A percentile compares a stretch with the other conserved stretches of the same genome.
phyloP scores from a whole-genome alignment of 2,113 vertebrate species.

The Morone saxatilis region DNA sequence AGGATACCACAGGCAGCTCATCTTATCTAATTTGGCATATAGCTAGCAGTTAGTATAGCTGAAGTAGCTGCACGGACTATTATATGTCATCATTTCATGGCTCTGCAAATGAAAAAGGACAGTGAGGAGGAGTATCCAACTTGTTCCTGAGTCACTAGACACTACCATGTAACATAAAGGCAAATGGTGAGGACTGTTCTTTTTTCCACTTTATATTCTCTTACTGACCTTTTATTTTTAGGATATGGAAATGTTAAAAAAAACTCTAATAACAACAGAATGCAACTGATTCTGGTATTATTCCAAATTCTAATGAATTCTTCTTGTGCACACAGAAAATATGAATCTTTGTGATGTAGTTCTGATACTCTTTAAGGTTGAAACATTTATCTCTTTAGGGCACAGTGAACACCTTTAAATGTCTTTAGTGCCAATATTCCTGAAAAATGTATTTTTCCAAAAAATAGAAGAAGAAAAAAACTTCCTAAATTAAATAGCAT shows the following conservation, averaged over 20 bases:
- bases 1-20: conserved; percentile 65
- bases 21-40: conserved; percentile 55
- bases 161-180: conserved; percentile 22
- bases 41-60: conserved; percentile 51
- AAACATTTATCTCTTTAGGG: too few species aligned
- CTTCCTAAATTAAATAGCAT: neutral
- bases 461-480: neutral
- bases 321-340: neutral
- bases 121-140: conserved; percentile 48
- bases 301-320: neutral
- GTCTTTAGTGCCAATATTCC: too few species aligned
- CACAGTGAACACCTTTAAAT: neutral
- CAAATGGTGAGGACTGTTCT: conserved; percentile 5
- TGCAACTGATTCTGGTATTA: neutral
- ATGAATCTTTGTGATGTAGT: neutral
- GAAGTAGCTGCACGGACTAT: conserved; percentile 47
- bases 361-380: neutral
- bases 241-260: conserved; percentile 47
- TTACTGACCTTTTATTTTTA: conserved; percentile 60
- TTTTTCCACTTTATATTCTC: conserved; percentile 11
- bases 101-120: conserved; percentile 56
- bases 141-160: conserved; percentile 37
- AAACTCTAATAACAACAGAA: conserved; percentile 3
- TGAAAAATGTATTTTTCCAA: too few species aligned
- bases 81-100: conserved; percentile 62